Conservation (phyloP, 2,113 vertebrate genomes). For the Terrapene triunguis region DNA sequence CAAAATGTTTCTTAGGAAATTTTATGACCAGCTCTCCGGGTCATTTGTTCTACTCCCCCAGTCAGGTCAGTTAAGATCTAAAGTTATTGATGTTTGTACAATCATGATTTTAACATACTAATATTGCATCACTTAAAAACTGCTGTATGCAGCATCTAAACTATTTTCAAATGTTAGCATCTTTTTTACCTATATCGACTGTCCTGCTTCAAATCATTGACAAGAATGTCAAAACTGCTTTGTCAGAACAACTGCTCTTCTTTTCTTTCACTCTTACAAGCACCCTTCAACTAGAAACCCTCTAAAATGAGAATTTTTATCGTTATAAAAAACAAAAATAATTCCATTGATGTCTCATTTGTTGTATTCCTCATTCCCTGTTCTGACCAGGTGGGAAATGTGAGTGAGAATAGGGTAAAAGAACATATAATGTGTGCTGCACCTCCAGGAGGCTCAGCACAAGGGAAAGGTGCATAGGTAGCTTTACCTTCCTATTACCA, state of each 20-base stretch:
- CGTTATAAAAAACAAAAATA: slow-evolving; percentile 38
- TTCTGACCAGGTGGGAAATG: slow-evolving; percentile 21
- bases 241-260: slow-evolving; percentile 85
- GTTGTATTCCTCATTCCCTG: background rate
- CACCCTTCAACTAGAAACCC: slow-evolving; percentile 78
- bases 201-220: slow-evolving; percentile 82
- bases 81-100: background rate
- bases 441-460: background rate
- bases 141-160: slow-evolving; percentile 77
- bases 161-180: slow-evolving; percentile 82
- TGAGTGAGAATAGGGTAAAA: background rate
- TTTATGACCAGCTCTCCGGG: background rate
- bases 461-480: background rate
- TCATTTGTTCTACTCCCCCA: background rate
- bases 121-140: slow-evolving; percentile 66
- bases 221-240: slow-evolving; percentile 84
- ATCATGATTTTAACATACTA: background rate
- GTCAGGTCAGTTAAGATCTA: fast-evolving
- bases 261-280: slow-evolving; percentile 79
- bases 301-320: slow-evolving; percentile 75
- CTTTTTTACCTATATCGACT: slow-evolving; percentile 81
- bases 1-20: background rate
- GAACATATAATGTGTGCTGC: background rate
- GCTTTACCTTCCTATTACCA: background rate
- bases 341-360: slow-evolving; percentile 60